Evolutionary conservation across 1,140 invertebrate species (phyloP).

Genomic region (Cardiocondyla obscurior): DNA sequence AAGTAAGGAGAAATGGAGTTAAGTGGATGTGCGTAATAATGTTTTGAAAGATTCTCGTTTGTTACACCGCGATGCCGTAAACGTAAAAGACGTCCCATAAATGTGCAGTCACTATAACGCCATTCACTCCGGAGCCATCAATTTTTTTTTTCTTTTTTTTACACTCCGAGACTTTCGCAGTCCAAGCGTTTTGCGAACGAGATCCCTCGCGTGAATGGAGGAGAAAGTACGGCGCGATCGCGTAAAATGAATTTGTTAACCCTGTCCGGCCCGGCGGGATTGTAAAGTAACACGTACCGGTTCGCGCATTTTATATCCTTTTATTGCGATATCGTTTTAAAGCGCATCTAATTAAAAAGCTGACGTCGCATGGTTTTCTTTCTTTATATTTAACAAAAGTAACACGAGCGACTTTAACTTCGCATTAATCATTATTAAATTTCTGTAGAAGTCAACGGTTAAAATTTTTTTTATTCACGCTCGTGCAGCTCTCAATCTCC

Average conservation of each 20-base stretch:
- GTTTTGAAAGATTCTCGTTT: slow-evolving; percentile 5
- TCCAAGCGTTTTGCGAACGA: slow-evolving; percentile 33
- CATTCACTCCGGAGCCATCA: slow-evolving; percentile 42
- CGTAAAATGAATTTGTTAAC: slow-evolving; percentile 61
- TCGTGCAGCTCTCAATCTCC: not conserved
- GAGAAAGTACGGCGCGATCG: slow-evolving; percentile 51
- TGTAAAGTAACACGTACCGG: slow-evolving; percentile 32
- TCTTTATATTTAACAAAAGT: not conserved
- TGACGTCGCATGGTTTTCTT: not conserved
- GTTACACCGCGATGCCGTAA: not conserved
- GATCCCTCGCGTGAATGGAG: slow-evolving; percentile 31
- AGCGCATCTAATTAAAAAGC: not conserved
- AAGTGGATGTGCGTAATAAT: not conserved
- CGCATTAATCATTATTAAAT: not conserved
- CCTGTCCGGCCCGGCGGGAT: not conserved
- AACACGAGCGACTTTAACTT: not conserved
- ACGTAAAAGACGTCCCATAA: slow-evolving; percentile 13
- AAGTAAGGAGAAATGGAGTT: slow-evolving; percentile 1
- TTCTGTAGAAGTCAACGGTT: not conserved
- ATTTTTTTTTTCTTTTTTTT: slow-evolving; percentile 49
- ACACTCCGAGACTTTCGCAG: not conserved
- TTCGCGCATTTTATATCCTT: not conserved
- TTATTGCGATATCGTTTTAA: not conserved
- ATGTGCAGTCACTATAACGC: slow-evolving; percentile 20
- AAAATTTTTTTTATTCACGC: no score